phyloP scores from a whole-genome alignment of 2,113 vertebrate genomes.

The Vulpes ferrilata region DNA sequence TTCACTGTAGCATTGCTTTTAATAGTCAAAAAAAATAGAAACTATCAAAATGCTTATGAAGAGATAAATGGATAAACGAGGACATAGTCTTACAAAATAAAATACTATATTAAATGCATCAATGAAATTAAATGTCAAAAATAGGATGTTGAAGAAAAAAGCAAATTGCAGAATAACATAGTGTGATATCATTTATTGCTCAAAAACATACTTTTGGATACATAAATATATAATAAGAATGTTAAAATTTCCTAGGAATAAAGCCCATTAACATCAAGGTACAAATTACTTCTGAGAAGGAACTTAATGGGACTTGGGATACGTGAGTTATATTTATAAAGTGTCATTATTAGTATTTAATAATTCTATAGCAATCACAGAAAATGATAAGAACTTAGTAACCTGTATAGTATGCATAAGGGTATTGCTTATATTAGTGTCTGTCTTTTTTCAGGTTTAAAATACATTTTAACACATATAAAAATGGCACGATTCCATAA shows the following conservation, averaged over 20 bases:
- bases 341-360: constrained; percentile 13
- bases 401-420: not conserved
- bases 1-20: not conserved
- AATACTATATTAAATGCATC: constrained; percentile 16
- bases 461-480: constrained; percentile 48
- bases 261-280: constrained; percentile 21
- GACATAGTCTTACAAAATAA: not conserved
- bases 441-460: constrained; percentile 5
- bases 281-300: constrained; percentile 34
- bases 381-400: constrained; percentile 54
- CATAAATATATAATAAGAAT: not conserved
- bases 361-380: not conserved
- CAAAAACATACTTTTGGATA: constrained; percentile 25
- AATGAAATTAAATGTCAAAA: constrained; percentile 34
- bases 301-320: not conserved
- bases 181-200: not conserved
- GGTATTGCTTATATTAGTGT: not conserved
- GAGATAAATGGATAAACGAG: not conserved
- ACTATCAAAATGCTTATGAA: constrained; percentile 45
- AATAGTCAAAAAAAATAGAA: constrained; percentile 10
- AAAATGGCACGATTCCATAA: constrained; percentile 32
- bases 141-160: constrained; percentile 28
- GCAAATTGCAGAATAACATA: not conserved
- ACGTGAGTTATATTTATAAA: not conserved
- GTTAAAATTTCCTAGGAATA: constrained; percentile 14